phyloP scores from a whole-genome alignment of 2,888 invertebrate genomes.

The Alloscopus bannaensis region DNA sequence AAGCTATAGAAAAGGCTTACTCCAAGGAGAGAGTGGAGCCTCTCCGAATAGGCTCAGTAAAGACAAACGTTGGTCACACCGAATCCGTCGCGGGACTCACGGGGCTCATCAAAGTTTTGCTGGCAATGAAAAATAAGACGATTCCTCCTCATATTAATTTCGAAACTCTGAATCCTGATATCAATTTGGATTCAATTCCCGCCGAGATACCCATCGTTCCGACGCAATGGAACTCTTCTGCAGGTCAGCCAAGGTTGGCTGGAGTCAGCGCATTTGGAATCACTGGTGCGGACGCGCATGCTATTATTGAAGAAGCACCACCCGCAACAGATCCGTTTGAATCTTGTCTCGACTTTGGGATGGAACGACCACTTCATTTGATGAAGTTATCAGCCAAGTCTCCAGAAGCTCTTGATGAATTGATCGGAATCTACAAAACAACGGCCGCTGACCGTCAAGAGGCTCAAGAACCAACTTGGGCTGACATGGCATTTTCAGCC shows the following conservation, averaged over 20 bases:
- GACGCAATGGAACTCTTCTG: conserved; percentile 15
- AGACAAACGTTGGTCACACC: conserved; percentile 65
- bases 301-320: conserved; percentile 57
- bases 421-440: conserved; percentile 18
- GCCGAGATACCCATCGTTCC: conserved; percentile 55
- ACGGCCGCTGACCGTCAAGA: too few species aligned
- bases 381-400: conserved; percentile 50
- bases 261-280: conserved; percentile 62
- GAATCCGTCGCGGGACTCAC: conserved; percentile 58
- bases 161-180: conserved; percentile 51
- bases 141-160: conserved; percentile 63
- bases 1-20: conserved; percentile 42
- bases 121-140: conserved; percentile 55
- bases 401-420: conserved; percentile 19
- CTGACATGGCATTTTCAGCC: conserved; percentile 41
- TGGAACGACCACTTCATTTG: conserved; percentile 48
- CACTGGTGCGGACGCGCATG: conserved; percentile 59
- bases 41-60: conserved; percentile 57
- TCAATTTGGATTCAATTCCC: conserved; percentile 62
- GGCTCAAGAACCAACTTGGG: too few species aligned
- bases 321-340: neutral
- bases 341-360: neutral
- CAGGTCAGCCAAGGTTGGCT: conserved; percentile 34
- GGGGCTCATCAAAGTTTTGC: conserved; percentile 56
- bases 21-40: conserved; percentile 18